Evolutionary conservation across 2,888 invertebrate species (phyloP), one percentile per base, ranked within the genome.

Genomic region (Eupithecia vulgata): DNA sequence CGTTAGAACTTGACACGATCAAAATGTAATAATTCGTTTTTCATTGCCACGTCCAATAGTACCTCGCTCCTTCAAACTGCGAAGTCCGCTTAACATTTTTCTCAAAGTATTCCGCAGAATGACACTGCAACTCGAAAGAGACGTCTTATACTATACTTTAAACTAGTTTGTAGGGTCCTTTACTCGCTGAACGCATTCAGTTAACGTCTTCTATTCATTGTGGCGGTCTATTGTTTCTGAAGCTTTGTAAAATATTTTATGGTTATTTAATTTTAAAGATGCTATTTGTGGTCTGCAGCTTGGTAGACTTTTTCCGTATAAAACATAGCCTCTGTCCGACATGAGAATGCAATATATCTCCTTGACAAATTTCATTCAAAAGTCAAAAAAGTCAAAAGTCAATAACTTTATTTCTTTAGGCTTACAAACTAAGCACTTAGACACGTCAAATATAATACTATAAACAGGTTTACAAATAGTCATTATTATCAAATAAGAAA

Each of bases 51-150:
- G 0, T 71, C 59, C 71, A 71, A 1, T 64, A 15, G n/a, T 3
- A 30, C 21, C 40, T 40, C 15, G 15, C 15, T 25, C 37, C 21
- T 6, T 12, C 25, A 35, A 12, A 52, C 59, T 34, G 25, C 52
- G 35, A 42, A 72, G 68, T 66, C 52, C 68, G 68, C 37, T 72
- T 72, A 72, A 72, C 72, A 69, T 68, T 72, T 72, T 69, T 57
- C 52, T 57, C 17, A 17, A 72, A 72, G 65, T 69, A 72, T 72
- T 68, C 34, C 40, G n/a, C 34, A 30, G 40, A 68, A 62, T 40
- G 66, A 59, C 68, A 59, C 66, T 12, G 45, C 13, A 66, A 68
- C 65, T 52, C 21, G 52, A 52, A 52, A 21, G 52, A 52, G 21
- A 21, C 52, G 52, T 52, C 52, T 12, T 10, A 21, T 12, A 52